phyloP scores from a whole-genome alignment of 2,888 invertebrate genomes.

The Acrobasis consociella region DNA sequence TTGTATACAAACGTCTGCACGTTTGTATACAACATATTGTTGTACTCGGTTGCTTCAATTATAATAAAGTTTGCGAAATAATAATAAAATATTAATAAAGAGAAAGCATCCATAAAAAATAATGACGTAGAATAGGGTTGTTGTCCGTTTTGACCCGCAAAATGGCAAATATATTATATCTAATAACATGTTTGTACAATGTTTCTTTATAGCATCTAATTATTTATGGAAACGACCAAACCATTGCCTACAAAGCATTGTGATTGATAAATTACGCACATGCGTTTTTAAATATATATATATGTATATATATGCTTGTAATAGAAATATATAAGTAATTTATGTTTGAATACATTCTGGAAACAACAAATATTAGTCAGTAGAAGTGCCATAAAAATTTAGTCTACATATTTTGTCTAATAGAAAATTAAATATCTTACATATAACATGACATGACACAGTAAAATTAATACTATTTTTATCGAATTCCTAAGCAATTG shows the following conservation, averaged over 20 bases:
- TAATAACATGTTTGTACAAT: no score
- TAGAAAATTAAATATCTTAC: neutral
- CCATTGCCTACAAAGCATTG: neutral
- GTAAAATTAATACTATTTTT: neutral
- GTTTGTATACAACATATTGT: no score
- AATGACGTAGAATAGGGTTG: no score
- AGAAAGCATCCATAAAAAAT: no score
- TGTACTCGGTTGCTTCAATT: no score
- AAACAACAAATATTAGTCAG: neutral
- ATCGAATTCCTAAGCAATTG: slow-evolving; percentile 4
- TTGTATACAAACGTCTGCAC: no score
- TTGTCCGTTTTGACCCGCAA: no score
- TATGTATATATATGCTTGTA: neutral
- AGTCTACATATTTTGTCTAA: slow-evolving; percentile 8
- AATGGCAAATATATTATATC: no score
- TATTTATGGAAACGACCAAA: slow-evolving; percentile 2
- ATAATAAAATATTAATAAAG: no score
- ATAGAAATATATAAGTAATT: neutral
- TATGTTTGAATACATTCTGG: neutral
- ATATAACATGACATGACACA: neutral
- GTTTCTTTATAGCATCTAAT: no score
- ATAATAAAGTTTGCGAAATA: no score
- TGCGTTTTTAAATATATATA: neutral
- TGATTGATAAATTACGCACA: slow-evolving; percentile 1
- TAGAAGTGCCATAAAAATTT: slow-evolving; percentile 15